Percentiles rank a stretch among this genome's conserved stretches.
These are phyloP conservation scores for Bombus breviceps DNA, from an alignment of 1,140 invertebrate genomes.

Conservation along the genomic window DNA sequence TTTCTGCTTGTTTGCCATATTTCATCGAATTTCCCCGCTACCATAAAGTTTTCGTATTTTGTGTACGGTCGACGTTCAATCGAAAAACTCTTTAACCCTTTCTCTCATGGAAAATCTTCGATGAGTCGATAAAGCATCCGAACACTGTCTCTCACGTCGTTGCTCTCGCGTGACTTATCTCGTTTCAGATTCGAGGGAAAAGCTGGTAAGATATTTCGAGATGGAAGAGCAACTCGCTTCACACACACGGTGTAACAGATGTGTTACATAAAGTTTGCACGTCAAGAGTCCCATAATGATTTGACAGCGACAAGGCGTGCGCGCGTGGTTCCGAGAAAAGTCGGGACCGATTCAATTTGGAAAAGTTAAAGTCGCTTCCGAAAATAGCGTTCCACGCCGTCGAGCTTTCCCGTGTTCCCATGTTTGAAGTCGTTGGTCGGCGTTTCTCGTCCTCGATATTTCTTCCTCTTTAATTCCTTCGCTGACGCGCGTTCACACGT, in stretches of 20 bases:
- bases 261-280: slow-evolving; percentile 39
- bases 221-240: not conserved
- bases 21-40: not conserved
- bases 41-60: not conserved
- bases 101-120: not conserved
- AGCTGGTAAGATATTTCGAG: slow-evolving; percentile 16
- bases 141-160: not conserved
- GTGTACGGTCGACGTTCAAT: not conserved
- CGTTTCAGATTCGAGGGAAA: not conserved
- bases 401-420: not conserved
- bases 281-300: slow-evolving; percentile 9
- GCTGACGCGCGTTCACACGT: not conserved
- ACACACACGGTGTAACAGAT: slow-evolving; percentile 11
- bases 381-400: slow-evolving; percentile 13
- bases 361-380: slow-evolving; percentile 35
- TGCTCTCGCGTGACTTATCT: not conserved
- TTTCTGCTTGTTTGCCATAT: not conserved
- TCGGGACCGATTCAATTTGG: slow-evolving; percentile 35
- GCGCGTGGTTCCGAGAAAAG: not conserved
- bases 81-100: not conserved
- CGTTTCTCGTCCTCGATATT: not conserved
- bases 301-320: not conserved
- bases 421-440: not conserved
- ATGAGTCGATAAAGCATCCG: not conserved
- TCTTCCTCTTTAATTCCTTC: slow-evolving; percentile 10